Base-by-base conservation (phyloP, 2,113 vertebrate genomes). In the Sinocyclocheilus grahami region DNA sequence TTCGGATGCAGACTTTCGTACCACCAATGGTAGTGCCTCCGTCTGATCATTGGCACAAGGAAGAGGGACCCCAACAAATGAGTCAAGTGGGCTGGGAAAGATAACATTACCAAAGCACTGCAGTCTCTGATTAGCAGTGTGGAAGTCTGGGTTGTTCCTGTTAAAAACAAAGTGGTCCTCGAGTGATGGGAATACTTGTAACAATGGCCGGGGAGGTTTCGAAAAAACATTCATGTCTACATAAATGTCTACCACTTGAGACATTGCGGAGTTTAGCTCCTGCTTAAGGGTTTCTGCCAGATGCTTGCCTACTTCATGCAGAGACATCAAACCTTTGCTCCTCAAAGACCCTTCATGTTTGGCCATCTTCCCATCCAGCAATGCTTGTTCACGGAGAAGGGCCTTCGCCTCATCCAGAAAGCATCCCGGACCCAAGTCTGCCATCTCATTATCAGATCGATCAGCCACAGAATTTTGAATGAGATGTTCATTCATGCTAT, bases 191-290 rank as follows among this genome's bases (percentile, higher is more conserved):
- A 98, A 98, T 94, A 96, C 97, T 96, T 99, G 97, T 95, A 97
- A 97, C 91, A 97, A 95, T 90, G 97, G 97, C 72, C 94, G 94
- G 6, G 96, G 95, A 90, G 98, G 97, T 88, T 99, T 98, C 88
- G 97, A 96, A 86, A 99, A 99, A 90, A 99, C 97, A 92, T 99
- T 99, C 62, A n/a, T n/a, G n/a, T n/a, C n/a, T n/a, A n/a, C n/a
- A n/a, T n/a, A n/a, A n/a, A n/a, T 98, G 96, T 99, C 98, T 91
- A 99, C 97, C 13, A 99, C 98, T 87, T 99, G 97, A 0, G 97
- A 97, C 98, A 99, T 98, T 92, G 98, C 97, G 1, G 97, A 97
- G 91, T 97, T 99, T 84, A 99, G 95, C 93, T 99, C 98, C 93
- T 99, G 97, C 91, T 99, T 99, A 89, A 99, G 92, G 0, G 98